Conservation (phyloP, 2,113 vertebrate species). For the Paramisgurnus dabryanus region DNA sequence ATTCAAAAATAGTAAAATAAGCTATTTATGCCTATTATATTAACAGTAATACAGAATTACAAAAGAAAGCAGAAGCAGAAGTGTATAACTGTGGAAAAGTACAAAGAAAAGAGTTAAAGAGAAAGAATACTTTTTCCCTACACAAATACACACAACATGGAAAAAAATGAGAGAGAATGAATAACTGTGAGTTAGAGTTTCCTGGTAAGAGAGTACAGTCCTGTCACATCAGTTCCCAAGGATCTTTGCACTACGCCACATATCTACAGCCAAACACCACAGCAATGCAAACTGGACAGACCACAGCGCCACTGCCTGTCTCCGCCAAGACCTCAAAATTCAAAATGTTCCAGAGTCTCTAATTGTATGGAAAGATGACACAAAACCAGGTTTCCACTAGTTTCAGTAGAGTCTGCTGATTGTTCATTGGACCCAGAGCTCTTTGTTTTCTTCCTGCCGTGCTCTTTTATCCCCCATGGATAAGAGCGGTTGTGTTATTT, state of each 20-base stretch:
- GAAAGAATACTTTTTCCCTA: not conserved
- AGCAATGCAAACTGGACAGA: conserved; percentile 42
- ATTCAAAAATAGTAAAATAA: too few relatives aligned
- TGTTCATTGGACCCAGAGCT: conserved; percentile 47
- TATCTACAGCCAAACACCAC: conserved; percentile 16
- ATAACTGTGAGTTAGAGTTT: conserved; percentile 7
- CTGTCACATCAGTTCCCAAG: conserved; percentile 33
- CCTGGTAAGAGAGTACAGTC: not conserved
- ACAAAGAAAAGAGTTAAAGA: too few relatives aligned
- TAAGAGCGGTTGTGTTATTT: conserved; percentile 55
- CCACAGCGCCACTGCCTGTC: conserved; percentile 20
- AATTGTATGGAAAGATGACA: conserved; percentile 72
- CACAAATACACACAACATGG: not conserved
- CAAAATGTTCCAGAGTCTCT: conserved; percentile 45
- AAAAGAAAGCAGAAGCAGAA: too few relatives aligned
- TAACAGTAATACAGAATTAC: too few relatives aligned
- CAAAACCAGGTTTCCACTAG: conserved; percentile 62
- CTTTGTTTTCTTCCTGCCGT: conserved; percentile 58
- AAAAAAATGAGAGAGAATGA: not conserved
- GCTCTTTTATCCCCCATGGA: conserved; percentile 52
- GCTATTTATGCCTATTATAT: too few relatives aligned
- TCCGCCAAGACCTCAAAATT: conserved; percentile 58
- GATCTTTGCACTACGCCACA: not conserved
- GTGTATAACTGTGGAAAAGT: too few relatives aligned
- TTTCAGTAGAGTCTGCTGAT: conserved; percentile 60